These are phyloP conservation scores for Thryonomys swinderianus DNA, from an alignment of 2,113 vertebrate genomes.

Conservation along the genomic window DNA sequence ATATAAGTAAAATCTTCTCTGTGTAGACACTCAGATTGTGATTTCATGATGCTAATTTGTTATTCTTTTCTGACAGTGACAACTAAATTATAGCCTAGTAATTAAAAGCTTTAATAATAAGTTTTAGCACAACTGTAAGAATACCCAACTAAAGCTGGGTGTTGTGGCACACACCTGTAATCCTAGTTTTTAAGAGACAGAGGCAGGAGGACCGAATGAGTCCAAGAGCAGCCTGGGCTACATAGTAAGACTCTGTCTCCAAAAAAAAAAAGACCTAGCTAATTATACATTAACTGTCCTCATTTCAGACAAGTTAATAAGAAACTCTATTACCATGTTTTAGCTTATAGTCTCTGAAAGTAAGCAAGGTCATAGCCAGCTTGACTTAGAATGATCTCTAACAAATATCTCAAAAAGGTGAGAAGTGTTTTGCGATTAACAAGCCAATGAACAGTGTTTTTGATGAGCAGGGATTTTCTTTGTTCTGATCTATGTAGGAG, in stretches of 20 bases:
- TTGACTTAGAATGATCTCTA: constrained; percentile 45
- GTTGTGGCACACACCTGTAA: not conserved
- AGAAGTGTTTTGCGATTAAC: constrained; percentile 2
- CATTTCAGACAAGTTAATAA: constrained; percentile 69
- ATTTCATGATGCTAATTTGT: not conserved
- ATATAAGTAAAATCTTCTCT: not conserved
- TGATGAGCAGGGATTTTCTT: not conserved
- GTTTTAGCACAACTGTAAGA: constrained; percentile 51
- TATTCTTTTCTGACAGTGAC: constrained; percentile 5
- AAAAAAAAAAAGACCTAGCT: not conserved
- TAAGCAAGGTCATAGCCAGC: constrained; percentile 39
- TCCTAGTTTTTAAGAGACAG: not conserved
- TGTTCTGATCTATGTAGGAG: not conserved
- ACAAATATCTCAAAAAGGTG: not conserved
- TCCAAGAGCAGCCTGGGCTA: not conserved
- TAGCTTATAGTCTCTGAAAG: constrained; percentile 41
- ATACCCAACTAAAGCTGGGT: not conserved
- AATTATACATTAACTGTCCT: constrained; percentile 68
- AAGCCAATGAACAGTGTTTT: not conserved
- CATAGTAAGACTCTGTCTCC: not conserved
- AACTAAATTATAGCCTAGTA: constrained; percentile 52
- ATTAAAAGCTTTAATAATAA: constrained; percentile 63
- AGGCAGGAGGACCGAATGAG: not conserved
- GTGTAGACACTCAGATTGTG: not conserved
- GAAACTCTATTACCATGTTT: constrained; percentile 58